Evolutionary conservation across 1,140 invertebrate genomes (phyloP).

Genomic region (Scaptomyza pallida): DNA sequence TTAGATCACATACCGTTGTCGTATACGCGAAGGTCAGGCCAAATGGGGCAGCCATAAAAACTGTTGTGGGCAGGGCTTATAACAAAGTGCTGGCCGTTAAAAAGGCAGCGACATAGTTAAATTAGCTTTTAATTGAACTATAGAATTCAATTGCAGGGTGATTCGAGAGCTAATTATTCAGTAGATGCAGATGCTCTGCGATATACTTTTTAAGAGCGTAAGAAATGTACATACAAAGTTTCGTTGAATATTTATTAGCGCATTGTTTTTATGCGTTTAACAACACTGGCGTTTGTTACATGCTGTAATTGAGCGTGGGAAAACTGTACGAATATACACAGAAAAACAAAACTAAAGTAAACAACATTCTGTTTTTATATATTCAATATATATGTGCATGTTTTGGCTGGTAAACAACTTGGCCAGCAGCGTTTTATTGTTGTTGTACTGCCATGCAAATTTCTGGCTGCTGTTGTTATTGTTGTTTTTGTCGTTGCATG

Average conservation of each 20-base stretch:
- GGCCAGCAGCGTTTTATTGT: constrained; percentile 4
- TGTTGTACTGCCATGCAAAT: constrained; percentile 30
- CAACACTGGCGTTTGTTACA: constrained; percentile 4
- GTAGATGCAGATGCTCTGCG: too few relatives aligned
- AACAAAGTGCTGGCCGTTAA: not conserved
- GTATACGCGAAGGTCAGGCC: not conserved
- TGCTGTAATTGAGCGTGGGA: constrained; percentile 9
- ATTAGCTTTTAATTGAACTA: constrained; percentile 41
- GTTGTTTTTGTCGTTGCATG: constrained; percentile 25
- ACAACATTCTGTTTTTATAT: not conserved
- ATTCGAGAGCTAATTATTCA: not conserved
- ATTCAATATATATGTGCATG: not conserved
- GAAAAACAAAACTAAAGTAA: too few relatives aligned
- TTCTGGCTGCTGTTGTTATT: constrained; percentile 3
- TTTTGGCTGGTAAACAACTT: constrained; percentile 17
- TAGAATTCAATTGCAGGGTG: constrained; percentile 17
- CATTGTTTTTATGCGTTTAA: not conserved
- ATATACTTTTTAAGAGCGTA: too few relatives aligned
- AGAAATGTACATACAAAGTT: not conserved
- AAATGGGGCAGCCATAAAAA: constrained; percentile 22
- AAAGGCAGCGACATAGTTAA: constrained; percentile 22
- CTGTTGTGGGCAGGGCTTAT: constrained; percentile 7
- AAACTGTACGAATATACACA: constrained; percentile 12
- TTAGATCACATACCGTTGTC: constrained; percentile 28
- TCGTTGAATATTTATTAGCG: too few relatives aligned